Percentiles rank a stretch among this genome's conserved stretches.
phyloP scores from a whole-genome alignment of 2,113 vertebrate species.

The Amphiprion ocellaris region DNA sequence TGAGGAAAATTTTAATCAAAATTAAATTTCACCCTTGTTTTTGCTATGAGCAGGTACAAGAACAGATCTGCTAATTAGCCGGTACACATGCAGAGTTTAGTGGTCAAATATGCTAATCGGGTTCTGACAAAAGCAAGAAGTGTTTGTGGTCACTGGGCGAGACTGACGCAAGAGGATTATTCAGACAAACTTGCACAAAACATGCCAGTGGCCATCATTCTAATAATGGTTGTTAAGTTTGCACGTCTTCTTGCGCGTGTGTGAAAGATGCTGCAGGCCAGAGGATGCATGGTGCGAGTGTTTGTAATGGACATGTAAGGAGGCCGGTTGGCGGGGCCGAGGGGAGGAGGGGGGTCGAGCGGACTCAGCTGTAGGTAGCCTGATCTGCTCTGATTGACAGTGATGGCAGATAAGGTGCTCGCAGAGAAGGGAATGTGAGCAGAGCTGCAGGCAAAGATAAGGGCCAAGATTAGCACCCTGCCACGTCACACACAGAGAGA shows the following conservation, averaged over 20 bases:
- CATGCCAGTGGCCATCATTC: background rate
- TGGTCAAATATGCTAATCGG: slow-evolving; percentile 47
- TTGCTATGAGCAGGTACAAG: slow-evolving; percentile 43
- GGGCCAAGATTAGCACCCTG: slow-evolving; percentile 80
- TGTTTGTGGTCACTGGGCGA: slow-evolving; percentile 17
- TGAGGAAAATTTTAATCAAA: slow-evolving; percentile 43
- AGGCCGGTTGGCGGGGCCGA: slow-evolving; percentile 15
- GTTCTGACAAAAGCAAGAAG: background rate
- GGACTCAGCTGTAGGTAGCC: slow-evolving; percentile 77
- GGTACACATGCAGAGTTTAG: slow-evolving; percentile 41
- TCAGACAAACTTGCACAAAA: background rate
- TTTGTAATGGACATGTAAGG: slow-evolving; percentile 48
- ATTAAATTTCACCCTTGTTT: slow-evolving; percentile 53
- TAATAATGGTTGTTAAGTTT: background rate
- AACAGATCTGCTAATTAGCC: slow-evolving; percentile 52
- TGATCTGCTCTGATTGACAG: slow-evolving; percentile 85
- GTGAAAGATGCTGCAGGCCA: slow-evolving; percentile 7
- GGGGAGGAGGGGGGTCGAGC: slow-evolving; percentile 36
- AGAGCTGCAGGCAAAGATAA: slow-evolving; percentile 83
- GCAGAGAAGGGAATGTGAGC: slow-evolving; percentile 76
- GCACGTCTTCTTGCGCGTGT: background rate
- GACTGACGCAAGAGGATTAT: background rate
- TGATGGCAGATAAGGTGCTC: slow-evolving; percentile 81
- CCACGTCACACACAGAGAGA: slow-evolving; percentile 63
- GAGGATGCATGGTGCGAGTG: background rate